These are phyloP conservation scores for Bombus affinis DNA, from an alignment of 1,140 invertebrate genomes.

Conservation along the genomic window DNA sequence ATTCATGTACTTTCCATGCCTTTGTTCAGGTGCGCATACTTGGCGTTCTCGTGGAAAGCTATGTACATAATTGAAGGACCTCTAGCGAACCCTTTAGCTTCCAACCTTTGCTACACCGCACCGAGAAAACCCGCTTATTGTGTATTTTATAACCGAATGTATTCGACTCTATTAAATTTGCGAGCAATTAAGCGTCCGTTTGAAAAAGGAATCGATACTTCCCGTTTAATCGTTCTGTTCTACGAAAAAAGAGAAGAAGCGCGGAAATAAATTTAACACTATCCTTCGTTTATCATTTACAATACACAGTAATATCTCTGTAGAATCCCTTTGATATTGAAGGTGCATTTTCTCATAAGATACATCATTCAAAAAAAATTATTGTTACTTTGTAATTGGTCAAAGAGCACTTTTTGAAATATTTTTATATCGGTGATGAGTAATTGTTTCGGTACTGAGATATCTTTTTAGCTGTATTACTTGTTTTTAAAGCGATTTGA, in stretches of 20 bases:
- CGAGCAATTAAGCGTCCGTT: background rate
- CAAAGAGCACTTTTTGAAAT: background rate
- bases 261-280: constrained; percentile 3
- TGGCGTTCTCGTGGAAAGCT: constrained; percentile 17
- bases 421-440: background rate
- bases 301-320: background rate
- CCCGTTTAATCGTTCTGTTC: no score
- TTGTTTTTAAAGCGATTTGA: background rate
- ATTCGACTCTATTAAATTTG: background rate
- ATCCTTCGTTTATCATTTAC: background rate
- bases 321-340: background rate
- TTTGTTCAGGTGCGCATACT: constrained; percentile 35
- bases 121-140: background rate
- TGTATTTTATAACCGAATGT: constrained; percentile 8
- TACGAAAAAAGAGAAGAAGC: background rate
- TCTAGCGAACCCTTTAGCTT: background rate
- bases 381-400: background rate
- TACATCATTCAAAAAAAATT: background rate
- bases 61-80: constrained; percentile 45
- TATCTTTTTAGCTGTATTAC: background rate
- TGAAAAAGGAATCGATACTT: constrained; percentile 7
- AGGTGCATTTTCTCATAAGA: background rate
- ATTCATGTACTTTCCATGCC: constrained; percentile 48
- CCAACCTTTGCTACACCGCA: background rate
- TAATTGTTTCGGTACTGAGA: background rate